Base-by-base conservation (phyloP, 2,113 vertebrate species). In the Lophotis ruficrista region DNA sequence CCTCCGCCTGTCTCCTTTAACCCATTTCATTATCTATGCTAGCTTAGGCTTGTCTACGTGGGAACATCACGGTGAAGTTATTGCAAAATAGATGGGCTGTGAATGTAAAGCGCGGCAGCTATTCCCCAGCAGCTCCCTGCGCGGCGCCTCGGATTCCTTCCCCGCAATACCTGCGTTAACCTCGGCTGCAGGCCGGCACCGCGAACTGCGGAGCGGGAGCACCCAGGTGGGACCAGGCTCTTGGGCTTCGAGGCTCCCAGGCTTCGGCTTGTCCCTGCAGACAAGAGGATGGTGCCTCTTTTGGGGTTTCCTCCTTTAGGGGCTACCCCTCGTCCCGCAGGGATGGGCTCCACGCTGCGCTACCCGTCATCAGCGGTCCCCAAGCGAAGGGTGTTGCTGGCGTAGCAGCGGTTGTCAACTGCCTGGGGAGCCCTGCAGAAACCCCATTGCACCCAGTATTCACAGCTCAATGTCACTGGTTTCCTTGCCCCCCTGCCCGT, bases 11-110 rank as follows among this genome's bases (percentile, higher is more conserved):
- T 95, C 96, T 95, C 95, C 96, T 96, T 96, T 97, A 97, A 97
- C 96, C 96, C 96, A 96, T 94, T 97, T 95, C 96, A 97, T 96
- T 97, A 97, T 96, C 96, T 96, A 89, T 96, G 96, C 96, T 96
- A 97, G 96, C 96, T 97, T 96, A 95, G 96, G 96, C 96, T 97
- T 96, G 96, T 58, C 96, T 96, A 96, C 94, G 94, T 97, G 96
- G 95, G 96, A 97, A 96, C 96, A 93, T 96, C 96, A 81, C 19
- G 89, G 89, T 57, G 93, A 90, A 93, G 95, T 90, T 96, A 95
- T 95, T 96, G 96, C 96, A 97, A 97, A 97, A 96, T 94, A 96
- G 96, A 96, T 93, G 96, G 95, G 93, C 94, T 94, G 92, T 92
- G 96, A 96, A 95, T 94, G 94, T 80, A 88, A 94, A 96, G 91